Percentiles rank a stretch among this genome's conserved stretches.
These are phyloP conservation scores for Clostera curtula DNA, from an alignment of 2,888 invertebrate species.

Conservation along the genomic window DNA sequence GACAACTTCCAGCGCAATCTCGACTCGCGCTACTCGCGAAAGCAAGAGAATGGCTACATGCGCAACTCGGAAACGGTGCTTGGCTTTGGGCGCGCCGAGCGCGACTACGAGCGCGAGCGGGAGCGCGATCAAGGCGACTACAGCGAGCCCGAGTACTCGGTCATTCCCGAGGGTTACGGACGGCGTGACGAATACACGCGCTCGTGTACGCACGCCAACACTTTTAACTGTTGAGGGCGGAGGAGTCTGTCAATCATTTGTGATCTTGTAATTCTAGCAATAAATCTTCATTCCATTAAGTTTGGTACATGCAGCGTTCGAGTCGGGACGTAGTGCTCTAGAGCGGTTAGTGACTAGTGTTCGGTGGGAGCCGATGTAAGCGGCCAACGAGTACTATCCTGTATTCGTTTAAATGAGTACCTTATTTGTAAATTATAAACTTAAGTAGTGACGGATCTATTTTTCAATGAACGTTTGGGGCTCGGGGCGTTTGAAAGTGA, in stretches of 20 bases:
- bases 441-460: slow-evolving; percentile 73
- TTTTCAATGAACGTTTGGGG: slow-evolving; percentile 49
- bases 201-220: slow-evolving; percentile 64
- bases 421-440: slow-evolving; percentile 71
- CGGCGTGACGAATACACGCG: slow-evolving; percentile 60
- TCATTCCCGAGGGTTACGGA: slow-evolving; percentile 60
- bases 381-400: slow-evolving; percentile 44
- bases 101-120: slow-evolving; percentile 43
- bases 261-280: slow-evolving; percentile 75
- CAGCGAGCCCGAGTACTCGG: slow-evolving; percentile 69
- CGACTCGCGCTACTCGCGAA: slow-evolving; percentile 64
- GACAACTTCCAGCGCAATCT: slow-evolving; percentile 70
- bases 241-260: slow-evolving; percentile 56
- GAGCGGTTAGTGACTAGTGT: slow-evolving; percentile 64
- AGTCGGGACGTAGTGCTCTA: slow-evolving; percentile 65
- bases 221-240: slow-evolving; percentile 69
- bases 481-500: slow-evolving; percentile 52
- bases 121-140: slow-evolving; percentile 49
- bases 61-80: slow-evolving; percentile 63
- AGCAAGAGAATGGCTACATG: slow-evolving; percentile 70
- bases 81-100: slow-evolving; percentile 55
- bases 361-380: slow-evolving; percentile 35
- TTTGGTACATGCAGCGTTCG: slow-evolving; percentile 54
- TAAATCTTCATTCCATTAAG: slow-evolving; percentile 74
- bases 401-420: slow-evolving; percentile 65